phyloP scores from a whole-genome alignment of 2,888 invertebrate genomes.

The Andrena chrysosceles region DNA sequence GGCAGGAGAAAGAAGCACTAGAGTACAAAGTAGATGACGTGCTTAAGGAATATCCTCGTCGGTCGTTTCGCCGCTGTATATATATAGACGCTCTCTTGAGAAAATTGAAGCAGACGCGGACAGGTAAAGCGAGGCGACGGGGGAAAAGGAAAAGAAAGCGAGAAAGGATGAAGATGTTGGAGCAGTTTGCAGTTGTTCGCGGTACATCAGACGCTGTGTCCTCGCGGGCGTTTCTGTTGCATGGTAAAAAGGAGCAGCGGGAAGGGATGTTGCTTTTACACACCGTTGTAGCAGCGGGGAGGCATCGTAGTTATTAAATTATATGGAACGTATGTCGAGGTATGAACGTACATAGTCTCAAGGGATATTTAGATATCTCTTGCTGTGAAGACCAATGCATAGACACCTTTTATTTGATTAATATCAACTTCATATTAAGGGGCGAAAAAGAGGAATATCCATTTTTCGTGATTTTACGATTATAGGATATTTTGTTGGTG shows the following conservation, averaged over 20 bases:
- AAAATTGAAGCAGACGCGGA: conserved; percentile 59
- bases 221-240: conserved; percentile 12
- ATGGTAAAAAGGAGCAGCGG: conserved; percentile 3
- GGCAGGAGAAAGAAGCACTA: conserved; percentile 31
- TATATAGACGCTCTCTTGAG: conserved; percentile 56
- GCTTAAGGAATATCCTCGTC: conserved; percentile 59
- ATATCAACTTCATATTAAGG: no score
- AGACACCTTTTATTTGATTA: no score
- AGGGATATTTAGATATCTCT: no score
- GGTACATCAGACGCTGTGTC: conserved; percentile 38
- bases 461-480: no score
- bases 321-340: conserved; percentile 6
- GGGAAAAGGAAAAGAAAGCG: conserved; percentile 19
- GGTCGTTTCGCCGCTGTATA: conserved; percentile 20
- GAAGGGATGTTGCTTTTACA: conserved; percentile 18
- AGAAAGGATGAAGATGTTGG: conserved; percentile 45
- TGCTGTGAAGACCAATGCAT: no score
- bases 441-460: no score
- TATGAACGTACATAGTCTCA: neutral
- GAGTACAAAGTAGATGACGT: conserved; percentile 52
- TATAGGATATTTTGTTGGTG: no score
- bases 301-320: conserved; percentile 1
- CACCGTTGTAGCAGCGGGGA: neutral
- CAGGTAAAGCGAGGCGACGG: conserved; percentile 43
- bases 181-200: conserved; percentile 42